phyloP scores from a whole-genome alignment of 2,888 invertebrate genomes.

The Metalampra italica region DNA sequence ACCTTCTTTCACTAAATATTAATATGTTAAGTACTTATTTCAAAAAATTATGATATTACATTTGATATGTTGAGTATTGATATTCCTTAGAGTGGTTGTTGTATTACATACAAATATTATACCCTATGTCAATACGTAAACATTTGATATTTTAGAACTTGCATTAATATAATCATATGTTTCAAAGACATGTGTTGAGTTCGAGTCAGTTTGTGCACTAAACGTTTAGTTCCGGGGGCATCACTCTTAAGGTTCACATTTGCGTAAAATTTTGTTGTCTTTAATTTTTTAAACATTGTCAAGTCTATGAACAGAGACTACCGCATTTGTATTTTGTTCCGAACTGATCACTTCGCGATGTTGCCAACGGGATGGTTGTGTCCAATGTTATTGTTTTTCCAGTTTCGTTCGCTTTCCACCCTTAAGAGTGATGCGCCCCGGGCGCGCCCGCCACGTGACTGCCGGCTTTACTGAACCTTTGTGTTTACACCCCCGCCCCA shows the following conservation, averaged over 20 bases:
- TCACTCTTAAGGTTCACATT: constrained; percentile 58
- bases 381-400: neutral
- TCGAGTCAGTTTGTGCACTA: constrained; percentile 13
- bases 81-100: constrained; percentile 75
- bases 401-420: constrained; percentile 22
- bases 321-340: neutral
- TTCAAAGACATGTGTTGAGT: constrained; percentile 26
- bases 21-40: constrained; percentile 3
- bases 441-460: constrained; percentile 76
- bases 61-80: constrained; percentile 76
- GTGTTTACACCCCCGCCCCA: constrained; percentile 65
- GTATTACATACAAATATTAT: constrained; percentile 62
- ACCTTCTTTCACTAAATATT: neutral
- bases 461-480: constrained; percentile 63
- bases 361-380: neutral
- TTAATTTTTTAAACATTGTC: neutral
- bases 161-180: constrained; percentile 26
- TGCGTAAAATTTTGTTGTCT: constrained; percentile 7
- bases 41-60: constrained; percentile 50
- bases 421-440: constrained; percentile 77
- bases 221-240: constrained; percentile 45
- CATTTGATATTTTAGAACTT: constrained; percentile 18
- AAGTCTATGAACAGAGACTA: neutral
- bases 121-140: constrained; percentile 66
- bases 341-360: neutral